Conservation (phyloP, 2,888 invertebrate species). For the Archaeoteleia sp. region DNA sequence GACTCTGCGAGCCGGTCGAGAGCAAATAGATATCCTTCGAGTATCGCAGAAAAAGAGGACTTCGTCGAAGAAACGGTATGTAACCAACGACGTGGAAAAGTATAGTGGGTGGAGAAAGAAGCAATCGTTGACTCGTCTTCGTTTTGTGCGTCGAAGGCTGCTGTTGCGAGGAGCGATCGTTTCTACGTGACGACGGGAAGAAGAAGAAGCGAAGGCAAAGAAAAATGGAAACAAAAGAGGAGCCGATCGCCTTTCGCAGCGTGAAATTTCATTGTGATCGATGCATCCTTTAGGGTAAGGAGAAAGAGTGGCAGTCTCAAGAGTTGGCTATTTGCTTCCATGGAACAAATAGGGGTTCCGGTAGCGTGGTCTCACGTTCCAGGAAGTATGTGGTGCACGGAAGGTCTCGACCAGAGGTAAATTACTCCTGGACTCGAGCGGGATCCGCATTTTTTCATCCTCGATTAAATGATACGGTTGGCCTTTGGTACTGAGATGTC, state of each 20-base stretch:
- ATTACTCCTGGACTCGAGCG: conserved; percentile 34
- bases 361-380: conserved; percentile 65
- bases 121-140: conserved; percentile 3
- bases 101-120: conserved; percentile 27
- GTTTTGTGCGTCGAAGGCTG: conserved; percentile 10
- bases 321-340: conserved; percentile 29
- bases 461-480: conserved; percentile 5
- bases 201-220: conserved; percentile 23
- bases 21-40: conserved; percentile 37
- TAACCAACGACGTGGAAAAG: conserved; percentile 24
- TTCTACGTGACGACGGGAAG: background rate
- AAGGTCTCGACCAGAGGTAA: conserved; percentile 44
- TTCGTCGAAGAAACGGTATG: conserved; percentile 20
- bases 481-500: conserved; percentile 35
- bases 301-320: conserved; percentile 36
- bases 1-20: background rate
- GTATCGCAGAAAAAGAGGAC: conserved; percentile 18
- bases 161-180: conserved; percentile 19
- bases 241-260: conserved; percentile 5
- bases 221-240: background rate
- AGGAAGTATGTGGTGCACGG: conserved; percentile 60
- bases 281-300: conserved; percentile 27
- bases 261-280: conserved; percentile 36
- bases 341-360: conserved; percentile 51
- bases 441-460: conserved; percentile 39